Evolutionary conservation across 2,113 vertebrate species (phyloP).

Genomic region (Lycocorax pyrrhopterus): DNA sequence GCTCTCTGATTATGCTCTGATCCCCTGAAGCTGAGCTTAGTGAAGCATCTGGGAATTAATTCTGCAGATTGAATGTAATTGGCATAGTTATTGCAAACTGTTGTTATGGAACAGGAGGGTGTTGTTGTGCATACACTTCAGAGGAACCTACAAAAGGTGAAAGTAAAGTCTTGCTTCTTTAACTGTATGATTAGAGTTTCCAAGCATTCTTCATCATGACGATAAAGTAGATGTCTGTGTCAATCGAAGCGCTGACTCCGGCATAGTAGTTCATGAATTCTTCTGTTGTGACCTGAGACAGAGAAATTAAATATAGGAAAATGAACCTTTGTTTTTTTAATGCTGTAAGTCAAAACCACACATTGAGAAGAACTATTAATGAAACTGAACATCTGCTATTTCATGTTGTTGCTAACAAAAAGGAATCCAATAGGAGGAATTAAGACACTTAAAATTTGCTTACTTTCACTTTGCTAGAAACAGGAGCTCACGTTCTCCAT

Average conservation of each 20-base stretch:
- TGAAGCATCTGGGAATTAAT: not conserved
- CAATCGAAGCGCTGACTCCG: constrained; percentile 92
- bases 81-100: not conserved
- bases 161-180: not conserved
- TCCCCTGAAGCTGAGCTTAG: not conserved
- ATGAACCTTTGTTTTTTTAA: not conserved
- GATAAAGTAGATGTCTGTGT: constrained; percentile 91
- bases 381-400: not conserved
- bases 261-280: constrained; percentile 95
- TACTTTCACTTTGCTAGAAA: not conserved
- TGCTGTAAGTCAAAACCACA: not conserved
- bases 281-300: constrained; percentile 85
- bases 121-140: not conserved
- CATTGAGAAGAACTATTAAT: not conserved
- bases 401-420: not conserved
- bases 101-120: not conserved
- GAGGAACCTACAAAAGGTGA: not conserved
- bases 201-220: constrained; percentile 94
- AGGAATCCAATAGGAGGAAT: not conserved
- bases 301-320: constrained; percentile 45
- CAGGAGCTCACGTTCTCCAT: not conserved
- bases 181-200: constrained; percentile 72
- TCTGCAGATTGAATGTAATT: not conserved
- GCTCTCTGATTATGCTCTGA: not conserved
- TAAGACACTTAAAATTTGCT: not conserved